Base-by-base conservation (phyloP, 1,140 invertebrate species). In the Leptopilina clavipes region DNA sequence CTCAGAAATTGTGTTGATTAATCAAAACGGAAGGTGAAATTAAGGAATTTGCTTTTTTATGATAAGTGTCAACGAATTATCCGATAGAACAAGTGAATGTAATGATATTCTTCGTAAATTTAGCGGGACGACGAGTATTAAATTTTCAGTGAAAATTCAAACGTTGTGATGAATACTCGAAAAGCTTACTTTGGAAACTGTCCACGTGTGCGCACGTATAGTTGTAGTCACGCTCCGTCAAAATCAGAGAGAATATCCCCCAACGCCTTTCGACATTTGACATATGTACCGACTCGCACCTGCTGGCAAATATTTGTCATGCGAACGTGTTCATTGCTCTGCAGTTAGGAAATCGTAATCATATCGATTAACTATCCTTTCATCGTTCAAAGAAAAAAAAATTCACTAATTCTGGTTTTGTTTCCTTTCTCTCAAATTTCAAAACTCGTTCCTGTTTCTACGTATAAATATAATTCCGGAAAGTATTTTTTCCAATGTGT, bases 191-290 rank as follows among this genome's bases (percentile, higher is more conserved):
- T 88, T 86, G 85, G 84, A 87, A 82, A 82, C n/a, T 72, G 37
- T 86, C 86, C 84, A 86, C 80, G 80, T 18, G 77, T 75, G 75
- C 72, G n/a, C n/a, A n/a, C n/a, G 74, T 54, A 25, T 44, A 72
- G 19, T 18, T 52, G 65, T 43, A 72, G 85, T 84, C 77, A 87
- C 77, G 86, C 83, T 79, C 81, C 79, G 79, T 83, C 86, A 81
- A 82, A 81, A 74, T 72, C 77, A 59, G 74, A 81, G 79, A 84
- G 82, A 85, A 86, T 85, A 76, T 80, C 77, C 76, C 76, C 78
- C 79, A 85, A 85, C 81, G 75, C 76, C 59, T 84, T 84, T 83
- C 75, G 84, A 84, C 83, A 52, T 86, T 86, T 84, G 84, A 85
- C 85, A 84, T 81, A 81, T 77, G 80, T 73, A 79, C 76, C 77